Conservation (phyloP, 2,888 invertebrate species). For the Idaea dimidiata region DNA sequence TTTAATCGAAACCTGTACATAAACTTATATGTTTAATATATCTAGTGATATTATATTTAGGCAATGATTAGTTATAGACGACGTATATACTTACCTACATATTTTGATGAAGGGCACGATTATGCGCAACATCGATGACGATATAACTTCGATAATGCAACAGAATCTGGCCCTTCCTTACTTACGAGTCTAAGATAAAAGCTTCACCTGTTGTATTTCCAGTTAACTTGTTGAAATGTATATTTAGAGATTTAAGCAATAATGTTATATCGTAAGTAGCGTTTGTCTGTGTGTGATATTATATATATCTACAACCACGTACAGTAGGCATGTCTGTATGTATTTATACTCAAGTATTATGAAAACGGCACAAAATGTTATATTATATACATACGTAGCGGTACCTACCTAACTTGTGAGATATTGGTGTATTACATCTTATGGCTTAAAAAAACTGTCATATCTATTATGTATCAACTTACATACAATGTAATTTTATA, state of each 20-base stretch:
- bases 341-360: constrained; percentile 21
- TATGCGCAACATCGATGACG: no score
- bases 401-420: neutral
- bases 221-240: constrained; percentile 34
- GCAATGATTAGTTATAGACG: no score
- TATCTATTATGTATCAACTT: no score
- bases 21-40: no score
- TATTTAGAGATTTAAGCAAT: constrained; percentile 38
- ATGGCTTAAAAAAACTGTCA: neutral
- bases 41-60: no score
- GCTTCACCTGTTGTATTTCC: constrained; percentile 11
- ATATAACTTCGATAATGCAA: no score
- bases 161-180: no score
- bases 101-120: no score
- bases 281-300: constrained; percentile 21
- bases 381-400: constrained; percentile 10
- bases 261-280: constrained; percentile 23
- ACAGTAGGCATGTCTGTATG: constrained; percentile 6
- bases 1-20: neutral
- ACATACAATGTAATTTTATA: no score
- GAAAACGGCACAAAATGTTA: constrained; percentile 26
- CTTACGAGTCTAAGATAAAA: no score
- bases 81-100: no score
- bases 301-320: constrained; percentile 4
- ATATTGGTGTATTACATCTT: neutral